Conservation (phyloP, 2,888 invertebrate genomes). For the Dexiosoma caninum region DNA sequence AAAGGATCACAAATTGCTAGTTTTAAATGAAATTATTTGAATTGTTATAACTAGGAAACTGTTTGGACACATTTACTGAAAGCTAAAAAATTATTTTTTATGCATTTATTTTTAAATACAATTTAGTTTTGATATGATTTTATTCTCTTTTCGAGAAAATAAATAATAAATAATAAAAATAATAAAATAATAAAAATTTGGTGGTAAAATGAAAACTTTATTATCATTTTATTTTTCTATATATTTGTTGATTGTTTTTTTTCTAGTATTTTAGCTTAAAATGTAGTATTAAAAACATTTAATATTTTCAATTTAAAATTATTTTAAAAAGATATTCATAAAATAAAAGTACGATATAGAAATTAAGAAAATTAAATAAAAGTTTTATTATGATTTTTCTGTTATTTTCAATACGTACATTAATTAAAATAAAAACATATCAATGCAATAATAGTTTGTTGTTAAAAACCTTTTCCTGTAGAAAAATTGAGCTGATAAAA, state of each 20-base stretch:
- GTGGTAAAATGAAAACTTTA: slow-evolving; percentile 58
- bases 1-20: no score
- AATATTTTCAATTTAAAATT: slow-evolving; percentile 35
- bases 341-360: slow-evolving; percentile 30
- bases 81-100: no score
- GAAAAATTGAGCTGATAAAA: slow-evolving; percentile 4
- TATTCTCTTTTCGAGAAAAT: no score
- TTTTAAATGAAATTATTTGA: no score
- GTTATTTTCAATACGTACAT: no score
- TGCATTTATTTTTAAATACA: no score
- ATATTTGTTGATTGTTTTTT: slow-evolving; percentile 38
- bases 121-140: no score
- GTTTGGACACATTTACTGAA: no score
- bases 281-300: slow-evolving; percentile 55
- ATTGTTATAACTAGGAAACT: no score
- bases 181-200: slow-evolving; percentile 25
- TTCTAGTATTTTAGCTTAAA: slow-evolving; percentile 52
- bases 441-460: not conserved
- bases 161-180: not conserved
- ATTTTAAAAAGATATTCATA: slow-evolving; percentile 48
- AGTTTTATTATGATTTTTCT: not conserved
- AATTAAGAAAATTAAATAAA: not conserved
- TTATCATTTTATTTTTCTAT: slow-evolving; percentile 60
- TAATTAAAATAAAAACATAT: slow-evolving; percentile 1
- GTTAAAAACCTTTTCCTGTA: not conserved